Base-by-base conservation (phyloP, 2,888 invertebrate species). In the Cheilosia pagana region DNA sequence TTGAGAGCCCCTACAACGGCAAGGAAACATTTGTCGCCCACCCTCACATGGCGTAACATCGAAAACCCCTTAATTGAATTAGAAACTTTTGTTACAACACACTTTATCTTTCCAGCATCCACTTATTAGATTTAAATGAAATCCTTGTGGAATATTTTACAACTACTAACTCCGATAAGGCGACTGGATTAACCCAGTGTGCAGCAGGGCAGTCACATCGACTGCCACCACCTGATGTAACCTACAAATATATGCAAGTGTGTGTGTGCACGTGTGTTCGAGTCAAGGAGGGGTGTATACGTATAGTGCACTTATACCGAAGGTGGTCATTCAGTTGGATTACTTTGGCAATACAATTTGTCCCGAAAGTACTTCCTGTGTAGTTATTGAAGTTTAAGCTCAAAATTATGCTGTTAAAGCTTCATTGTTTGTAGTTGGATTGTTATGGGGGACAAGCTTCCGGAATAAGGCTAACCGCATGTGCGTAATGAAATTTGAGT, bases 41-140 rank as follows among this genome's bases (percentile, higher is more conserved):
- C n/a, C 35, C 16, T 4, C 12, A 1, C 12, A 28, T 53, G 19
- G 45, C 2, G 19, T 10, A 28, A 28, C 4, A 25, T 57, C 35
- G 21, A 21, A 57, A 57, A 57, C 3, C 35, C n/a, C 57, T 35
- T 57, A 35, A 57, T 57, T 57, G 57, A 57, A 57, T 57, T 57
- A 21, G 57, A 57, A 57, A 57, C 16, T 57, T 57, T 35, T 19
- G 39, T 35, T 35, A 19, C 19, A 57, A 21, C 57, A 35, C 57
- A 35, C 16, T 57, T 31, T 35, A 57, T 57, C 35, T 57, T 35
- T 57, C 57, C 57, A 19, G 35, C 16, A 57, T 57, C 57, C 35
- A 35, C 19, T 57, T 57, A 57, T 57, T 57, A 35, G 35, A 57
- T 57, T 35, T 39, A 57, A 57, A 57, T 57, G 57, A 57, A 57